A percentile compares a stretch with the other conserved stretches of the same genome.
Conservation (phyloP, 2,797 vertebrate genomes). For the Cygnus olor region DNA sequence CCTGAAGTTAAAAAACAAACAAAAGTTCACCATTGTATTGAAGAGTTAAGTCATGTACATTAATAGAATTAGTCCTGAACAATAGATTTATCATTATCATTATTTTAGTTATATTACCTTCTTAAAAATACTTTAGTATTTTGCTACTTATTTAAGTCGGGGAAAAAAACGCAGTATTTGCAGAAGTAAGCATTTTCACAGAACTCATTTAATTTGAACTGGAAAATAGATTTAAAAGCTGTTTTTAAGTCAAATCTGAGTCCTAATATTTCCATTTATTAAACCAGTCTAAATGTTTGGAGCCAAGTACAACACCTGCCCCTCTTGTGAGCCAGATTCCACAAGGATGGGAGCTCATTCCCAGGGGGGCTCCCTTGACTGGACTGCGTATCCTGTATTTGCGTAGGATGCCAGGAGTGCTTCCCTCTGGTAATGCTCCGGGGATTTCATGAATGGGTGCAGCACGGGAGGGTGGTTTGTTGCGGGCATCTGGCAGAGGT, state of each 20-base stretch:
- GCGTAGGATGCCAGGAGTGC: fast-evolving
- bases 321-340: not conserved
- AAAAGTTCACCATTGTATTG: not conserved
- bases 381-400: not conserved
- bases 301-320: not conserved
- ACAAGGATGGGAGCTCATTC: not conserved
- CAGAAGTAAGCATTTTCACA: not conserved
- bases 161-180: not conserved
- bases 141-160: not conserved
- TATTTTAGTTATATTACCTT: not conserved
- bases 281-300: not conserved
- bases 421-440: not conserved
- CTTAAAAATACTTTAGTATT: not conserved
- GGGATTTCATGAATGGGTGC: not conserved
- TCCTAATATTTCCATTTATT: not conserved
- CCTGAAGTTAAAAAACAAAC: not conserved
- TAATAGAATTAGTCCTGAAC: not conserved
- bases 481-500: not conserved
- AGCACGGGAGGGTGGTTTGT: not conserved
- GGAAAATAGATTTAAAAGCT: fast-evolving
- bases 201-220: not conserved
- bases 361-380: not conserved
- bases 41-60: not conserved
- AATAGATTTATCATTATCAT: not conserved
- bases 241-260: not conserved